Conservation (phyloP, 2,888 invertebrate species). For the Timema cristinae region DNA sequence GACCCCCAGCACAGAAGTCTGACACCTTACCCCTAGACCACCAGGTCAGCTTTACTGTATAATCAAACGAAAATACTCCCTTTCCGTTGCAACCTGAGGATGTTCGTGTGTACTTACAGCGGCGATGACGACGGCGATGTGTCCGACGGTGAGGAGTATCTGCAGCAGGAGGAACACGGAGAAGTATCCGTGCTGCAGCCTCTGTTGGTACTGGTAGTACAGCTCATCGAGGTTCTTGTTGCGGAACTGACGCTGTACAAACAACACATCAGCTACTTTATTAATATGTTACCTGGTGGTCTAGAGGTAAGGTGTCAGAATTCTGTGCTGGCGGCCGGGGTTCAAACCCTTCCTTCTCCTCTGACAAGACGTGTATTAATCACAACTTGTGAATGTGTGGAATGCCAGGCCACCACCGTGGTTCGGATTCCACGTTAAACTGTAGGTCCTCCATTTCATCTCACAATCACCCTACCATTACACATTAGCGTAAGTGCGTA, state of each 20-base stretch:
- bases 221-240: conserved; percentile 70
- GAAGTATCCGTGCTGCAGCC: conserved; percentile 72
- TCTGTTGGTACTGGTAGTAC: conserved; percentile 70
- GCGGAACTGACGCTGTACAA: conserved; percentile 67
- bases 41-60: too few relatives aligned
- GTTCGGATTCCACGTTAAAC: too few relatives aligned
- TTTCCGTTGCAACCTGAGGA: background rate
- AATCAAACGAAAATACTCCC: background rate
- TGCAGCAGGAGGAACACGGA: conserved; percentile 70
- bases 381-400: too few relatives aligned
- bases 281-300: background rate
- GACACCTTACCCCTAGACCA: too few relatives aligned
- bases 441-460: too few relatives aligned
- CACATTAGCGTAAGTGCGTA: too few relatives aligned
- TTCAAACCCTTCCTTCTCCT: too few relatives aligned
- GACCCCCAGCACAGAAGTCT: too few relatives aligned
- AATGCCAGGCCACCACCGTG: conserved; percentile 6
- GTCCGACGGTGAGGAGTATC: conserved; percentile 58
- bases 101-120: conserved; percentile 41
- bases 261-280: background rate
- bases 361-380: too few relatives aligned
- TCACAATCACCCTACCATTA: too few relatives aligned
- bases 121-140: conserved; percentile 55
- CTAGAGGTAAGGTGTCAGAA: too few relatives aligned
- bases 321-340: too few relatives aligned